phyloP scores from a whole-genome alignment of 2,797 vertebrate species.

The Spizella passerina region DNA sequence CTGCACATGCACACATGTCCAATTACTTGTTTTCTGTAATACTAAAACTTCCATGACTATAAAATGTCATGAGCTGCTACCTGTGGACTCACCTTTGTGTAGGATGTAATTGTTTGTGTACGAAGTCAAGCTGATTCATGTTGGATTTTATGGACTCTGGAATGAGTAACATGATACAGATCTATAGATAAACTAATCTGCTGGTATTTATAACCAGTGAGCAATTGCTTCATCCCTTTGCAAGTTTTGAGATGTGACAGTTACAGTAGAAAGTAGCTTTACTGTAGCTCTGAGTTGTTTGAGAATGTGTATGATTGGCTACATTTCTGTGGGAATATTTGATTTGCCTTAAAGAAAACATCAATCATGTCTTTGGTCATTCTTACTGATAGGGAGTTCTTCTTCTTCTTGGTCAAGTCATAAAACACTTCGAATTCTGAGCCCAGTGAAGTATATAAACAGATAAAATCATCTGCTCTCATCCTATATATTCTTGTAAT shows the following conservation, averaged over 20 bases:
- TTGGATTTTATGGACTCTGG: conserved; percentile 61
- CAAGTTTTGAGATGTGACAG: neutral
- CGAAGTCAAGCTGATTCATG: conserved; percentile 44
- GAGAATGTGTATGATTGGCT: neutral
- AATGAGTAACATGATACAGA: conserved; percentile 71
- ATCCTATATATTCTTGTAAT: conserved; percentile 56
- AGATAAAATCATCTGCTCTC: conserved; percentile 48
- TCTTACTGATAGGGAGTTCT: neutral
- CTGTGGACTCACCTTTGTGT: neutral
- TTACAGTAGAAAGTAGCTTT: conserved; percentile 10
- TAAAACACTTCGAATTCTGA: conserved; percentile 29
- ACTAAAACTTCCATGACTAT: neutral
- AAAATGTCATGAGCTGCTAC: conserved; percentile 2
- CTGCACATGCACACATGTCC: neutral
- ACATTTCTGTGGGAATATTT: neutral
- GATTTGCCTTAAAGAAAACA: conserved; percentile 18
- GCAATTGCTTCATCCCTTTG: conserved; percentile 41
- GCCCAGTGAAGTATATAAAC: conserved; percentile 45
- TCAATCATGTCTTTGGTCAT: neutral
- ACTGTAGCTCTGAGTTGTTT: neutral
- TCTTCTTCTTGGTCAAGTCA: neutral
- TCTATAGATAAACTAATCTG: conserved; percentile 70
- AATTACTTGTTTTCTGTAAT: neutral
- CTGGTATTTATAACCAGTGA: conserved; percentile 67
- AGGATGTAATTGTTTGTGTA: conserved; percentile 20